phyloP scores from a whole-genome alignment of 2,888 invertebrate species.

The Andrena trimmerana region DNA sequence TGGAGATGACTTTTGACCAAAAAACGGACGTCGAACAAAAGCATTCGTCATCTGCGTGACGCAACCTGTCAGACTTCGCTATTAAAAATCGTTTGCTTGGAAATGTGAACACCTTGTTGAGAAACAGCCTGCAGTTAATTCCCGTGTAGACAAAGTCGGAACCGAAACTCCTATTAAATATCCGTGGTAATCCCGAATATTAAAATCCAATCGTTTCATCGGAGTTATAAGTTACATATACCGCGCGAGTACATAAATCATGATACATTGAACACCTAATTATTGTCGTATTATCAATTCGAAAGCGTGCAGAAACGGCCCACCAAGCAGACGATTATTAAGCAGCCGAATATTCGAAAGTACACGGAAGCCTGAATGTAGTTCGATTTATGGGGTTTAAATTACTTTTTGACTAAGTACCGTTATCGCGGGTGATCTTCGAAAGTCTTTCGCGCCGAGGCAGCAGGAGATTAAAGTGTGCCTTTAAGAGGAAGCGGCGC shows the following conservation, averaged over 20 bases:
- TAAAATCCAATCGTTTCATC: not conserved
- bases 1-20: not conserved
- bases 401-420: slow-evolving; percentile 47
- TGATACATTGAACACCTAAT: slow-evolving; percentile 28
- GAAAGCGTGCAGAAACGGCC: slow-evolving; percentile 43
- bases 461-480: slow-evolving; percentile 17
- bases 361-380: slow-evolving; percentile 34
- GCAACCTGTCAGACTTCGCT: not conserved
- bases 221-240: not conserved
- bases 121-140: too few relatives aligned
- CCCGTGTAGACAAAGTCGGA: too few relatives aligned
- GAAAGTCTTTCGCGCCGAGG: slow-evolving; percentile 6
- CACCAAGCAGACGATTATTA: slow-evolving; percentile 16
- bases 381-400: slow-evolving; percentile 52
- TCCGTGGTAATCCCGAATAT: not conserved
- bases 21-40: not conserved
- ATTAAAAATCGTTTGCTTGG: slow-evolving; percentile 1
- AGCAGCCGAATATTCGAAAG: slow-evolving; percentile 48
- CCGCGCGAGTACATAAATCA: not conserved
- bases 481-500: not conserved
- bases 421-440: slow-evolving; percentile 42
- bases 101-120: not conserved
- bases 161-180: too few relatives aligned
- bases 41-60: not conserved
- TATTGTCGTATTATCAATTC: slow-evolving; percentile 10